Base-by-base conservation (phyloP, 2,888 invertebrate genomes). In the Drosophila rubida region DNA sequence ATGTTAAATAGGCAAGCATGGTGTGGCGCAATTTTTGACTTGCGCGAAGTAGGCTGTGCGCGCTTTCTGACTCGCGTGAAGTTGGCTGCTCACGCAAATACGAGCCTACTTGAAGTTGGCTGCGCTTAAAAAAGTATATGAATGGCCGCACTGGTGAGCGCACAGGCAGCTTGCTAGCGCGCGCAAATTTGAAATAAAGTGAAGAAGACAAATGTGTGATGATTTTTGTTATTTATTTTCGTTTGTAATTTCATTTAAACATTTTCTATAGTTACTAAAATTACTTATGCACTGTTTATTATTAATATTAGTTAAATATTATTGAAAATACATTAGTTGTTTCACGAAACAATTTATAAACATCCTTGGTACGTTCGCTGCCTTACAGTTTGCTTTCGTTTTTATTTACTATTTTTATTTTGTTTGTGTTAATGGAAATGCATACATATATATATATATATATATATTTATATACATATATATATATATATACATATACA, bases 251-350 rank as follows among this genome's bases (percentile, higher is more conserved):
- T 89, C 87, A 83, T 90, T 90, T 80, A 90, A 91, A 90, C 90
- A 91, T 89, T 91, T 90, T 89, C 90, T 89, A 90, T 90, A 89
- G 90, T 89, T 89, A 90, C 88, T 89, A 90, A 90, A 89, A 89
- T 90, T 88, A 88, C 79, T 89, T 88, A 88, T 89, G 85, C 74
- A 79, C 79, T 88, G 77, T 89, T 85, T 82, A 79, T 87, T 79
- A 87, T 86, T 88, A 86, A 89, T 82, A 82, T 86, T 89, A 88
- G 84, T 85, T 85, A 89, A 89, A 86, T 86, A 80, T 89, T 85
- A 87, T 85, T 85, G 85, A 85, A 85, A 85, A 88, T 85, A 89
- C 85, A 89, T 86, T 83, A 89, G 84, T 89, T 85, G 83, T 79
- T 85, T 77, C 80, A 81, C 78, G 84, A 85, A 88, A 89, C 84